Evolutionary conservation across 2,888 invertebrate genomes (phyloP), one percentile per base, ranked within the genome.

Genomic region (Lasioglossum marginatum): DNA sequence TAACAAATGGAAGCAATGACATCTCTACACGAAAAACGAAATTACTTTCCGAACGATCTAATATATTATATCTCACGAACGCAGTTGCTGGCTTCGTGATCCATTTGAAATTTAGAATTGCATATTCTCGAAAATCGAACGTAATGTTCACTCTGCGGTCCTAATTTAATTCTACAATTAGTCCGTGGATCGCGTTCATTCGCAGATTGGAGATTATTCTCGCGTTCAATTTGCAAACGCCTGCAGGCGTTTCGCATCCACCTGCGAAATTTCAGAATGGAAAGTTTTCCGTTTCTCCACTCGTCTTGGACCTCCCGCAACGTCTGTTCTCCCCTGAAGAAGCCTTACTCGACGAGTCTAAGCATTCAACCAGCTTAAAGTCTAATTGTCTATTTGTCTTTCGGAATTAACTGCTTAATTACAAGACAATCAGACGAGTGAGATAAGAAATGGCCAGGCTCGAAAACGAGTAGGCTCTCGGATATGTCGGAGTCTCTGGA

Each of bases 281-380:
- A 76, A 75, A 83, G 48, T 82, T 71, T 48, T 70, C 57, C 80
- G n/a, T 34, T 74, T 40, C 68, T 45, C 19, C 31, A 3, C 73
- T 43, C 63, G 63, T 19, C 2, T 37, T 31, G 52, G 37, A 72
- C 52, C 60, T 63, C 71, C 77, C n/a, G 37, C 57, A 16, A 66
- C 57, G 31, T 40, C 66, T 45, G 40, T 43, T 43, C 70, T 77
- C 43, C 78, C 12, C 19, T 6, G 37, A 76, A 66, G 78, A 86
- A 86, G 72, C 82, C 82, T 57, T 76, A 81, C 57, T 8, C 27
- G 57, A 71, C 48, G 34, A 60, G 12, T 43, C 10, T 34, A 76
- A 68, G 52, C 71, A 19, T 81, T 81, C 60, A 74, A 72, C 57
- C 71, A 31, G 72, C 63, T 86, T 78, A 78, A 34, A 31, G 23